These are phyloP conservation scores for Brachionus asplanchnoidis DNA, from an alignment of 1,140 invertebrate genomes.

Conservation along the genomic window DNA sequence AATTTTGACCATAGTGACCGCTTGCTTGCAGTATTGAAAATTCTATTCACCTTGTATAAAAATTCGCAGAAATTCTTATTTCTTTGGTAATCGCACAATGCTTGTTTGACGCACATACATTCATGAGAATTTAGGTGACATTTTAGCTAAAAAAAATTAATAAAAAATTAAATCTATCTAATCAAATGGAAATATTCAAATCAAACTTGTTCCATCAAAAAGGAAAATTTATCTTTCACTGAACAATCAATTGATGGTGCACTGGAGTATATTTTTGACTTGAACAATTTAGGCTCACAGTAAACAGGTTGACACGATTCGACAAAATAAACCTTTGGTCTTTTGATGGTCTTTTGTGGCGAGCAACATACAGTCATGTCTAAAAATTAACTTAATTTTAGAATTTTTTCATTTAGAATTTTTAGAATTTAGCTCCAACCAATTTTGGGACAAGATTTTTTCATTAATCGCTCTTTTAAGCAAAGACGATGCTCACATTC, in stretches of 20 bases:
- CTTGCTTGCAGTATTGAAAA: neutral
- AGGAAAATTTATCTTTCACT: neutral
- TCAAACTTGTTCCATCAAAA: neutral
- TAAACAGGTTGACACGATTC: neutral
- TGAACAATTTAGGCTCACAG: neutral
- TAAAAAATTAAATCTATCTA: neutral
- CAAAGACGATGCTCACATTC: neutral
- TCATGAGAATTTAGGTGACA: neutral
- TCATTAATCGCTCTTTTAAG: neutral
- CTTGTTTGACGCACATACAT: neutral
- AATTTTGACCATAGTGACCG: neutral
- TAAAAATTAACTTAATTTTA: neutral
- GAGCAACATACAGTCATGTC: neutral
- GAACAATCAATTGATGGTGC: neutral
- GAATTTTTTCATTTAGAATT: neutral
- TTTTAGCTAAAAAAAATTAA: neutral
- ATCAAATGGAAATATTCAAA: neutral
- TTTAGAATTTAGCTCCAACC: neutral
- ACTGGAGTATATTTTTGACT: constrained; percentile 1
- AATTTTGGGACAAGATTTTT: neutral
- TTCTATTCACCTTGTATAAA: neutral
- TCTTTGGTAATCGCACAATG: neutral
- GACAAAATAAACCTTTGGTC: constrained; percentile 9
- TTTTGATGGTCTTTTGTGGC: neutral
- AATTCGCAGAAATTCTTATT: neutral